A percentile compares a stretch with the other conserved stretches of the same genome.
Evolutionary conservation across 2,888 invertebrate species (phyloP).

Genomic region (Anagyrus pseudococci): DNA sequence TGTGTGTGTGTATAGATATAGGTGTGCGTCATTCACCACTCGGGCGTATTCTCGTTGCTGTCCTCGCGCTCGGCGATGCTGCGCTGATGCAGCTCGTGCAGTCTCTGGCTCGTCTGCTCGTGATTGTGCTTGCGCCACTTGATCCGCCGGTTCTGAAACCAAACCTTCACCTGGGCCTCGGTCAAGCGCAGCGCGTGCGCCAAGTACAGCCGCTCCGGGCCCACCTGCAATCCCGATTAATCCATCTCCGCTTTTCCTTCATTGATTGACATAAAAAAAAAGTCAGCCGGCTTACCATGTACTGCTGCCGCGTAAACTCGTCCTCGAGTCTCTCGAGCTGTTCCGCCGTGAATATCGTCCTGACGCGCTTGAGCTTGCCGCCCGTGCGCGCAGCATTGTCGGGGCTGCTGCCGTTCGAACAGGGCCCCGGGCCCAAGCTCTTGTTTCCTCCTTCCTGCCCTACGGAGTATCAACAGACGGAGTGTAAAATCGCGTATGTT

Average conservation of each 20-base stretch:
- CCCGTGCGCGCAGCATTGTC: constrained; percentile 6
- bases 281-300: constrained; percentile 72
- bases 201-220: constrained; percentile 90
- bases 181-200: constrained; percentile 87
- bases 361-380: constrained; percentile 82
- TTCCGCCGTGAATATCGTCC: constrained; percentile 96
- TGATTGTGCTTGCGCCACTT: constrained; percentile 96
- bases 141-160: constrained; percentile 85
- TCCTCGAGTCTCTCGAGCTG: constrained; percentile 92
- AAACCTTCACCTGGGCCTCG: constrained; percentile 79
- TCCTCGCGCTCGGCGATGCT: constrained; percentile 62
- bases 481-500: not conserved
- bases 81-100: constrained; percentile 66
- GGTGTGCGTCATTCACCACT: constrained; percentile 50
- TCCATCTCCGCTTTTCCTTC: too few species aligned
- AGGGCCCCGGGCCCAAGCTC: constrained; percentile 11
- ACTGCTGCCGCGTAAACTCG: constrained; percentile 95
- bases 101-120: constrained; percentile 87
- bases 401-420: constrained; percentile 21
- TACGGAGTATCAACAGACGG: not conserved
- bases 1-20: not conserved
- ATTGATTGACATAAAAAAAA: not conserved
- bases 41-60: constrained; percentile 63
- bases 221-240: constrained; percentile 69
- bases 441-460: not conserved